Conservation (phyloP, 2,888 invertebrate genomes). For the Diogma glabrata region DNA sequence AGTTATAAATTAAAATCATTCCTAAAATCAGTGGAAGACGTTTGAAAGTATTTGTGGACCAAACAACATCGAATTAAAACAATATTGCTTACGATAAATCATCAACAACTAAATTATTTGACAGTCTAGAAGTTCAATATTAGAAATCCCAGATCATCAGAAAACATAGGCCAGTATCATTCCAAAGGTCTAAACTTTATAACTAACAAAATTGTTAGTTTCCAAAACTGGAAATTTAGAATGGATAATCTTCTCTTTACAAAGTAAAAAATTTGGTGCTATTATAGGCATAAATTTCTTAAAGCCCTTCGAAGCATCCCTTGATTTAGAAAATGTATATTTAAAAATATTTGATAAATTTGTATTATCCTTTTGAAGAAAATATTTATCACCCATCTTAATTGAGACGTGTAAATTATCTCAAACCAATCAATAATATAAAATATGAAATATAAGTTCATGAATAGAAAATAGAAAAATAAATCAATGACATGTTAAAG, state of each 20-base stretch:
- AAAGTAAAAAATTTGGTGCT: background rate
- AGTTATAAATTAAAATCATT: no score
- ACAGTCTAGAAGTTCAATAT: no score
- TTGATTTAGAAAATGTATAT: background rate
- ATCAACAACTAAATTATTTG: no score
- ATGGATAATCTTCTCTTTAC: background rate
- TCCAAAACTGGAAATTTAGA: background rate
- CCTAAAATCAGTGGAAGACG: no score
- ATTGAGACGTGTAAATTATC: background rate
- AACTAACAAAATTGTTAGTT: no score
- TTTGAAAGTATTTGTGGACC: no score
- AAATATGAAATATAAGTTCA: background rate
- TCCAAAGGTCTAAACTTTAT: no score
- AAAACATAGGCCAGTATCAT: no score
- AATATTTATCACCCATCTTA: background rate
- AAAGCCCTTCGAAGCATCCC: background rate
- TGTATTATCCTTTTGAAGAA: background rate
- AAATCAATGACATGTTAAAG: background rate
- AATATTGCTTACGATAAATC: no score
- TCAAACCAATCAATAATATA: background rate
- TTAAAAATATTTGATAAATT: background rate
- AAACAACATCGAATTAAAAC: no score
- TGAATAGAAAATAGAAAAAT: background rate
- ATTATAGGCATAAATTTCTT: background rate
- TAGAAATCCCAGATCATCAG: no score